Conservation (phyloP, 2,113 vertebrate genomes). For the Albula goreensis region DNA sequence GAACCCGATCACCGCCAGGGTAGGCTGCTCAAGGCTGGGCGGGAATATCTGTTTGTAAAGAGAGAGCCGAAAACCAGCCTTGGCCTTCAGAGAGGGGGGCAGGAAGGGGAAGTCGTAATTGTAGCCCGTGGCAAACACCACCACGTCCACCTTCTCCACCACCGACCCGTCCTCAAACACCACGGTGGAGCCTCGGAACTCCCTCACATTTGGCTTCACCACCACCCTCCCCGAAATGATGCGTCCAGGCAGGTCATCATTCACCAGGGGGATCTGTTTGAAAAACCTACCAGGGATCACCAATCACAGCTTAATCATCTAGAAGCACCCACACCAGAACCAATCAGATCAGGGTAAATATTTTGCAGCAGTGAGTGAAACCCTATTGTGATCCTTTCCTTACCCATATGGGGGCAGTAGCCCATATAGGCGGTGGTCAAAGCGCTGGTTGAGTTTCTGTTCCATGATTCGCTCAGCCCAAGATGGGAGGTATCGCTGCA, state of each 20-base stretch:
- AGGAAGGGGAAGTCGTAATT: conserved; percentile 79
- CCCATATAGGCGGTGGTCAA: conserved; percentile 78
- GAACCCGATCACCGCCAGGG: conserved; percentile 80
- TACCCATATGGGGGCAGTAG: conserved; percentile 78
- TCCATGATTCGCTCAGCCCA: conserved; percentile 47
- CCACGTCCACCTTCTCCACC: conserved; percentile 76
- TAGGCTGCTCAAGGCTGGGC: conserved; percentile 73
- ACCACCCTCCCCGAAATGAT: conserved; percentile 77
- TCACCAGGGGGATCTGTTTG: conserved; percentile 67
- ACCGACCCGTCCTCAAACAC: conserved; percentile 78
- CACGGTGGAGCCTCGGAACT: conserved; percentile 76
- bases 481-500: conserved; percentile 7
- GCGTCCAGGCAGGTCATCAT: conserved; percentile 80
- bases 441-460: conserved; percentile 63
- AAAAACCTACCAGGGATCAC: conserved; percentile 56
- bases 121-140: conserved; percentile 90
- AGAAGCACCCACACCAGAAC: neutral
- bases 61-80: conserved; percentile 64
- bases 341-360: neutral
- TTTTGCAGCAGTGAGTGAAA: neutral
- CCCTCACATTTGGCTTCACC: conserved; percentile 75
- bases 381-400: neutral
- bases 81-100: conserved; percentile 57
- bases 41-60: conserved; percentile 83
- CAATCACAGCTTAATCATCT: neutral